Percentiles rank a stretch among this genome's conserved stretches.
These are phyloP conservation scores for Bradysia coprophila DNA, from an alignment of 1,140 invertebrate genomes.

Conservation along the genomic window DNA sequence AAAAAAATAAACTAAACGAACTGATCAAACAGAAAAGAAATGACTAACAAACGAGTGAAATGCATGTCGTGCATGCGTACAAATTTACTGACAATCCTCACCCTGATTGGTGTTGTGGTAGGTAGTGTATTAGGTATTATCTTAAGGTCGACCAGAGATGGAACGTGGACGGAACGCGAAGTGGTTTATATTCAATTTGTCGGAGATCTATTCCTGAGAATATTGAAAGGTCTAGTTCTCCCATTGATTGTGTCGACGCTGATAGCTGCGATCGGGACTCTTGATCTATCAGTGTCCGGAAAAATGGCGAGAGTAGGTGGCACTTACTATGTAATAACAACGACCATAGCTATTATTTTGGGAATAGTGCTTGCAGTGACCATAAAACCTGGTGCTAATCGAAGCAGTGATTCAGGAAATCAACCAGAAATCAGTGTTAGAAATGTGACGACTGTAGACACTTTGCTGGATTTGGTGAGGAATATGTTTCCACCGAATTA, in stretches of 20 bases:
- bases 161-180: not conserved
- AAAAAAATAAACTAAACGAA: no score
- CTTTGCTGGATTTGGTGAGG: not conserved
- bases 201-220: constrained; percentile 2
- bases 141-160: not conserved
- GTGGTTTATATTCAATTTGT: constrained; percentile 2
- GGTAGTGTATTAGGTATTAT: not conserved
- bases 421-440: not conserved
- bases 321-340: not conserved
- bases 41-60: no score
- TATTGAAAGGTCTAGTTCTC: not conserved
- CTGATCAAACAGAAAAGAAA: no score
- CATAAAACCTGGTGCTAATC: not conserved
- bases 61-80: no score
- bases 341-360: not conserved
- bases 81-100: constrained; percentile 2
- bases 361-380: not conserved
- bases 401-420: no score
- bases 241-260: not conserved
- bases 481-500: constrained; percentile 64
- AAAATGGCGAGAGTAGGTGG: not conserved
- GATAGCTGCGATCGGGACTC: not conserved
- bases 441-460: not conserved
- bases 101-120: not conserved
- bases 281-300: not conserved